These are phyloP conservation scores for Sinodicranocentrus sp. DNA, from an alignment of 2,888 invertebrate species.

Conservation along the genomic window DNA sequence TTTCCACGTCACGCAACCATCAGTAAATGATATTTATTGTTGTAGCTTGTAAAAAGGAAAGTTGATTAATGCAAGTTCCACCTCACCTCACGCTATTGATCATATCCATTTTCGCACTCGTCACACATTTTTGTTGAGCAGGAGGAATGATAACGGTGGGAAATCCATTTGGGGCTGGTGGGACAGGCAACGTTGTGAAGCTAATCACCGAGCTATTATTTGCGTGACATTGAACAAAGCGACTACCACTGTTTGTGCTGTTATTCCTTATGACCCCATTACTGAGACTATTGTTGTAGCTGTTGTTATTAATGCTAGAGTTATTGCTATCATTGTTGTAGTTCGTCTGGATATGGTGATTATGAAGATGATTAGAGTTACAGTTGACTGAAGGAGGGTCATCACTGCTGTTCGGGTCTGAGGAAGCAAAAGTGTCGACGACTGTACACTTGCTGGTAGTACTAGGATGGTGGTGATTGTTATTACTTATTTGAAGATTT, in stretches of 20 bases:
- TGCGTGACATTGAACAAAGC: constrained; percentile 32
- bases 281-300: constrained; percentile 31
- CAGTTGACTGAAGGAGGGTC: background rate
- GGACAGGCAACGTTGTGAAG: constrained; percentile 33
- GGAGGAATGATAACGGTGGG: constrained; percentile 55
- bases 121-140: constrained; percentile 54
- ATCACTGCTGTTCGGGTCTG: background rate
- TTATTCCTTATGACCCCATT: constrained; percentile 45
- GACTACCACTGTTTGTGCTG: constrained; percentile 41
- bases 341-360: constrained; percentile 42
- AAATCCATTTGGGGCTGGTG: constrained; percentile 49
- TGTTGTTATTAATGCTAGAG: constrained; percentile 58
- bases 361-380: background rate
- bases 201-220: constrained; percentile 43
- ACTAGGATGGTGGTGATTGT: constrained; percentile 26
- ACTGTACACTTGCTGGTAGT: background rate
- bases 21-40: too few species aligned
- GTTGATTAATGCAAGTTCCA: background rate
- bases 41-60: too few species aligned
- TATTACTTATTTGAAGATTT: constrained; percentile 2
- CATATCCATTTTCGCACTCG: constrained; percentile 49
- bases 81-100: constrained; percentile 45
- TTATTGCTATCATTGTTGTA: constrained; percentile 66
- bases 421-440: constrained; percentile 15
- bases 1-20: too few species aligned